phyloP scores from a whole-genome alignment of 2,888 invertebrate species.

The Oscheius myriophilus region DNA sequence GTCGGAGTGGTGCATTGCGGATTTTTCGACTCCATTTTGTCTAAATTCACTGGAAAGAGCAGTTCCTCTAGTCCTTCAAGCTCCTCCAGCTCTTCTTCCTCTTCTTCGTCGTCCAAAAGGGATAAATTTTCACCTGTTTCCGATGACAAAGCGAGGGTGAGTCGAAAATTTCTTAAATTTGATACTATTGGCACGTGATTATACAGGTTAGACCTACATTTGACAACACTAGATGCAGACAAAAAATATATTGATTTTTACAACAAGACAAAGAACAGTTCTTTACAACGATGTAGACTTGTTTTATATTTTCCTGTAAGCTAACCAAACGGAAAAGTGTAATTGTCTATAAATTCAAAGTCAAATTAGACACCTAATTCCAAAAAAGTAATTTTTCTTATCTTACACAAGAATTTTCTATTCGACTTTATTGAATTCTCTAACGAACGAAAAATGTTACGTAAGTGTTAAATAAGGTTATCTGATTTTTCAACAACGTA shows the following conservation, averaged over 20 bases:
- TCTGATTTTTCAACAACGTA: too few relatives aligned
- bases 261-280: background rate
- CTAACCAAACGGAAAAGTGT: too few relatives aligned
- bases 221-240: background rate
- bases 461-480: too few relatives aligned
- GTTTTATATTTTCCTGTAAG: background rate
- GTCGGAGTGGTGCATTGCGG: conserved; percentile 26
- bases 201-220: background rate
- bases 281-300: background rate
- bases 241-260: conserved; percentile 3
- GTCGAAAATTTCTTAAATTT: background rate
- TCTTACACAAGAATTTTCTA: too few relatives aligned
- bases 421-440: too few relatives aligned
- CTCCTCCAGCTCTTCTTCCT: conserved; percentile 29
- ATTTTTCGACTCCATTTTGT: conserved; percentile 36
- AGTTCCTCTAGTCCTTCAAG: background rate
- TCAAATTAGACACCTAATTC: too few relatives aligned
- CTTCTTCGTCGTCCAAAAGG: conserved; percentile 25
- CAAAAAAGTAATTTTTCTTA: too few relatives aligned
- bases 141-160: conserved; percentile 63
- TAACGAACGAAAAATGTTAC: too few relatives aligned
- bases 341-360: too few relatives aligned
- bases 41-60: conserved; percentile 22
- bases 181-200: background rate
- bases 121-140: conserved; percentile 43